Evolutionary conservation across 1,140 invertebrate species (phyloP).

Genomic region (Caenorhabditis tropicalis): DNA sequence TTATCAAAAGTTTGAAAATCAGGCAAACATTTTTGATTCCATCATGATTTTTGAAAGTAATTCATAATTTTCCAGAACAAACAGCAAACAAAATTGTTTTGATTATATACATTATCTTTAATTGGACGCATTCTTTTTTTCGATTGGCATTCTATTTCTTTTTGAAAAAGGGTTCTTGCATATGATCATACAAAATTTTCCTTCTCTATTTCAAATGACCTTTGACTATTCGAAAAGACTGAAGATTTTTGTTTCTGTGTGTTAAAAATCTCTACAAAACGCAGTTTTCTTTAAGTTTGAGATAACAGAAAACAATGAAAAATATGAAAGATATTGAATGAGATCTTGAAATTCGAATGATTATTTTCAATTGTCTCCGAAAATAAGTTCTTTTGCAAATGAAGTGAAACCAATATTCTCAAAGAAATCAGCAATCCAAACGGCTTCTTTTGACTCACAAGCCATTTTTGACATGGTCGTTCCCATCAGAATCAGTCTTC

Average conservation of each 20-base stretch:
- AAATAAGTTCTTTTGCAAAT: not conserved
- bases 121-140: no score
- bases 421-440: slow-evolving; percentile 30
- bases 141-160: no score
- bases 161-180: no score
- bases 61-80: no score
- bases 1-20: not conserved
- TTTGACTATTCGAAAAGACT: no score
- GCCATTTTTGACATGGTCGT: slow-evolving; percentile 36
- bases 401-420: slow-evolving; percentile 29
- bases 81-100: no score
- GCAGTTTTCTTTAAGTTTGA: no score
- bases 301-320: not conserved
- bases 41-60: not conserved
- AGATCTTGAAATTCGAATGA: not conserved
- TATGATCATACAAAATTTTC: no score
- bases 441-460: slow-evolving; percentile 25
- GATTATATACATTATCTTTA: no score
- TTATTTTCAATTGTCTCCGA: not conserved
- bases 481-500: slow-evolving; percentile 3
- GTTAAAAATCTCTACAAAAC: no score
- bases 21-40: not conserved
- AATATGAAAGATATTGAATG: not conserved
- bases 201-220: no score
- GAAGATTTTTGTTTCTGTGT: no score